These are phyloP conservation scores for Catostomus latipinnis DNA, from an alignment of 2,797 vertebrate genomes.

Conservation along the genomic window DNA sequence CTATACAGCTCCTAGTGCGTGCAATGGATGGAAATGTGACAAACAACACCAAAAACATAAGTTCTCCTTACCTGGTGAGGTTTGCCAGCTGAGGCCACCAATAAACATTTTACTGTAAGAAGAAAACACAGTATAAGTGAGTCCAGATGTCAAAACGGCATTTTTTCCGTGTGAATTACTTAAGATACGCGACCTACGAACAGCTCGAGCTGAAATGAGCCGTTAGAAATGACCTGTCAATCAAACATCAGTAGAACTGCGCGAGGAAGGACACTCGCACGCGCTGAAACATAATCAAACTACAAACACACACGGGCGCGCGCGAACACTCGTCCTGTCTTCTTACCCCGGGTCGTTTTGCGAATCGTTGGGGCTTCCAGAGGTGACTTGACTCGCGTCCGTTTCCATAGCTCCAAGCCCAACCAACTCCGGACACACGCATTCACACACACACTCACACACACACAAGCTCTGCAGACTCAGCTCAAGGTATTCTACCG, in stretches of 20 bases:
- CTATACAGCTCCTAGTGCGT: constrained; percentile 61
- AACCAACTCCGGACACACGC: constrained; percentile 74
- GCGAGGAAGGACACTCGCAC: constrained; percentile 56
- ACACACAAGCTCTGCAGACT: constrained; percentile 70
- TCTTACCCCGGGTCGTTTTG: constrained; percentile 98
- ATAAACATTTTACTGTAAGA: constrained; percentile 99
- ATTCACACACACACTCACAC: constrained; percentile 57
- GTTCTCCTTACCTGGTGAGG: constrained; percentile 93
- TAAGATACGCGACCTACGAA: constrained; percentile 77
- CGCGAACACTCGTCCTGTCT: constrained; percentile 40
- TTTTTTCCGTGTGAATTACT: constrained; percentile 92
- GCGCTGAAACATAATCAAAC: constrained; percentile 64
- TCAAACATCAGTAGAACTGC: constrained; percentile 60
- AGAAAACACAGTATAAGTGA: constrained; percentile 94
- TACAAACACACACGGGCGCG: constrained; percentile 66
- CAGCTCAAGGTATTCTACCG: constrained; percentile 88
- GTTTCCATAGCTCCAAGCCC: constrained; percentile 90
- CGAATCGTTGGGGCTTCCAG: constrained; percentile 92
- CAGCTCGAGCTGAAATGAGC: constrained; percentile 15
- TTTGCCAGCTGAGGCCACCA: constrained; percentile 98
- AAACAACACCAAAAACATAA: constrained; percentile 68
- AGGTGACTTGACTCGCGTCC: constrained; percentile 94
- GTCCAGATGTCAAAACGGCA: constrained; percentile 97
- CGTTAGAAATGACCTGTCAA: constrained; percentile 65
- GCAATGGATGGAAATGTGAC: constrained; percentile 65